Evolutionary conservation across 2,888 invertebrate species (phyloP), one percentile per base, ranked within the genome.

Genomic region (Minunthozetes semirufus): DNA sequence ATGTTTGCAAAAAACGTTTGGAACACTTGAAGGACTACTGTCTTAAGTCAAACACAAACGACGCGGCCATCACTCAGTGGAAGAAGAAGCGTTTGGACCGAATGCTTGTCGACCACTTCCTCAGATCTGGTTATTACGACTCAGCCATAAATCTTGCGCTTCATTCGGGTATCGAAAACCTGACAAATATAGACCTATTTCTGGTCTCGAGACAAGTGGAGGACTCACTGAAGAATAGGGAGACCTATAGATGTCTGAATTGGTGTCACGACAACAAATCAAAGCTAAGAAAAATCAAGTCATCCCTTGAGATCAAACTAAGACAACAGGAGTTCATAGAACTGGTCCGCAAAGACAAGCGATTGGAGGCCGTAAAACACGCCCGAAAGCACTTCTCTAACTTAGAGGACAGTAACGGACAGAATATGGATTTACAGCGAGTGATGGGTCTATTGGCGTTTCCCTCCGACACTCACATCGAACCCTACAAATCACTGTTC

Each of bases 201-300:
- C 81, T 85, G 78, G 83, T 84, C 2, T 85, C 85, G 5, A 84
- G 84, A 79, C 84, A 85, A 78, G 85, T 97, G 9, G 96, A 96
- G 82, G 89, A 89, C 77, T 93, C 94, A 78, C 84, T 98, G 75
- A 85, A 87, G 2, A 88, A 88, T 76, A 89, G 88, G 75, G 93
- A 95, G 84, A 95, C 95, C 0, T 86, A 87, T 1, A 91, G 93
- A 82, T 95, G 95, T 82, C 88, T 96, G 76, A 87, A 90, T 77
- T 97, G 97, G 97, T 97, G 97, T 84, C 91, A 93, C 81, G 97
- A 97, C 82, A 96, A 97, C 85, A 91, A 93, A 83, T 94, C 94
- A 48, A 96, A 95, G 82, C 87, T 97, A 77, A 86, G 95, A 75
- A 96, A 96, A 85, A 88, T 96, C 78, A 92, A 93, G 83, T 83